Evolutionary conservation across 1,140 invertebrate species (phyloP), one percentile per base, ranked within the genome.

Genomic region (Musca vetustissima): DNA sequence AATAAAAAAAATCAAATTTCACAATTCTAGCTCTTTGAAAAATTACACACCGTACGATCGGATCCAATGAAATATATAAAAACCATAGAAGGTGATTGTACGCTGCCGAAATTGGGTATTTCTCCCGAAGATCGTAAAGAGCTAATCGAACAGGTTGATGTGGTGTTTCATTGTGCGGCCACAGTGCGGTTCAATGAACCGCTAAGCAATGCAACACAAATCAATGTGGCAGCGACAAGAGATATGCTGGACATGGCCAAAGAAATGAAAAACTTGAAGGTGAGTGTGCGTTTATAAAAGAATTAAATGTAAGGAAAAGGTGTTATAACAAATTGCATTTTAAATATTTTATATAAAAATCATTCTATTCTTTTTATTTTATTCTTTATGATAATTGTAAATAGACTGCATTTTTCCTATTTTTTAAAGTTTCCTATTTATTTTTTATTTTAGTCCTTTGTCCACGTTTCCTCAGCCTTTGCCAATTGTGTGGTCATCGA

Each of bases 161-260:
- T 95, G 15, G 88, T 97, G 0, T 90, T 97, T 75, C 94, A 97
- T 73, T 89, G 87, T 4, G 95, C 95, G 0, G 95, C 95, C 0
- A 94, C 93, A 1, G 88, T 97, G 8, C 72, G 76, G 83, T 96
- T 96, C 82, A 90, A 93, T 70, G 94, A 96, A 77, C 88, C 89
- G 0, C 83, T 96, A 17, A 88, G 88, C 76, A 75, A 83, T 6
- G 87, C 89, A 0, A 77, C 88, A 2, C 83, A 83, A 1, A 81
- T 90, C 19, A 90, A 90, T 70, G 85, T 88, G 0, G 80, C 85
- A 11, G 88, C 88, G 1, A 87, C 88, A 0, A 85, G 86, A 1
- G 78, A 83, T 0, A 72, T 79, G 53, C n/a, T 90, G 21, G 79
- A 88, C 14, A 75, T 90, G 49, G 87, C 88, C 67, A 76, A 73